phyloP scores from a whole-genome alignment of 2,888 invertebrate species.

The Ormyrus pomaceus region DNA sequence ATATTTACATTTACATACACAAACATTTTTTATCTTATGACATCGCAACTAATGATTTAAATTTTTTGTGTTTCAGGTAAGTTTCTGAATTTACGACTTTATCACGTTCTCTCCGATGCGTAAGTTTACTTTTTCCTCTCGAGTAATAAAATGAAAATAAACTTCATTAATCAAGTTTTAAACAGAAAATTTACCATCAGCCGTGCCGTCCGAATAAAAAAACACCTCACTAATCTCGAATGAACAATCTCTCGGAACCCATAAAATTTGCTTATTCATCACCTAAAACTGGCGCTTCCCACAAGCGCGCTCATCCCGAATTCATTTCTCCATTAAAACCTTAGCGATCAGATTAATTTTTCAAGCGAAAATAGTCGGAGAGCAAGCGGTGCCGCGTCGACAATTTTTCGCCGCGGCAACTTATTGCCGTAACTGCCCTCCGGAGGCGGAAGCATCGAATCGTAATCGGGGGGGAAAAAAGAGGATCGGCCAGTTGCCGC shows the following conservation, averaged over 20 bases:
- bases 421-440: conserved; percentile 23
- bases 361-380: neutral
- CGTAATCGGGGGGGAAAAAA: neutral
- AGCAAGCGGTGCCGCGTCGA: neutral
- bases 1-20: too few relatives aligned
- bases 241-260: too few relatives aligned
- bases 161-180: neutral
- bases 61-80: conserved; percentile 49
- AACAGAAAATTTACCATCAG: neutral
- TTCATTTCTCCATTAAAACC: too few relatives aligned
- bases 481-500: neutral
- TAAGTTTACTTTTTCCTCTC: neutral
- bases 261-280: too few relatives aligned
- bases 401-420: conserved; percentile 11
- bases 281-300: too few relatives aligned
- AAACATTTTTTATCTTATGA: too few relatives aligned
- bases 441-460: conserved; percentile 3
- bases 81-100: neutral
- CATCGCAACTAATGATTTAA: neutral
- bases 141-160: too few relatives aligned
- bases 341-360: neutral
- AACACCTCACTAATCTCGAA: too few relatives aligned
- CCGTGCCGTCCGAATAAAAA: too few relatives aligned
- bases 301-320: too few relatives aligned
- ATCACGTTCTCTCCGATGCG: neutral